Base-by-base conservation (phyloP, 2,113 vertebrate genomes). In the Phylloscopus whistleri region DNA sequence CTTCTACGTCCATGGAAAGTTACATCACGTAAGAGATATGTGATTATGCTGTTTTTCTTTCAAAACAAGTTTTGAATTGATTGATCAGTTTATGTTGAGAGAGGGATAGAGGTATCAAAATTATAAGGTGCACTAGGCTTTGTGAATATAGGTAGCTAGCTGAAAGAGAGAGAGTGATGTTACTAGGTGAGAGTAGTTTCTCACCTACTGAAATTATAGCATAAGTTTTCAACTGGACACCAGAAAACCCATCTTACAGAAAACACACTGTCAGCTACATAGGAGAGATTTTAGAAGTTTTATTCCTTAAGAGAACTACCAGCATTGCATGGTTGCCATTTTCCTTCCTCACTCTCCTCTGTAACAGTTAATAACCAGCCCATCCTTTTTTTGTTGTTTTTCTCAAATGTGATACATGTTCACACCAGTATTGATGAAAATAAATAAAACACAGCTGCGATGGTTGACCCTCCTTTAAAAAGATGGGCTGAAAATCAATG, bases 401-500 rank as follows among this genome's bases (percentile, higher is more conserved):
- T 55, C 51, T 62, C 30, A 17, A 3, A 31, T 84, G 35, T 74
- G 41, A 39, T 94, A 44, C 27, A 14, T 60, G 48, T 88, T 93
- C 76, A 35, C 35, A 75, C 7, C 24, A 68, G 19, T 93, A 73
- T 70, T 70, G 78, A 60, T 78, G 80, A 76, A 93, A 93, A 67
- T 58, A 67, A 94, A 84, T 44, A 78, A 60, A 95, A 75, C 10
- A 78, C 39, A 87, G 23, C 67, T 77, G 28, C 7, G 6, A 35
- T 82, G 53, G 63, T 73, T 84, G 21, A 52, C 39, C 33, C 8
- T 27, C 7, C 44, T 90, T 89, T 80, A n/a, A 67, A 81, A 85
- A 83, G 76, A 77, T 68, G 48, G 51, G 33, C 31, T 87, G 46
- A 67, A 82, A 97, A 92, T 92, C 84, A 48, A 68, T 60, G 30